Conservation (phyloP, 2,888 invertebrate genomes). For the Trilocha varians region DNA sequence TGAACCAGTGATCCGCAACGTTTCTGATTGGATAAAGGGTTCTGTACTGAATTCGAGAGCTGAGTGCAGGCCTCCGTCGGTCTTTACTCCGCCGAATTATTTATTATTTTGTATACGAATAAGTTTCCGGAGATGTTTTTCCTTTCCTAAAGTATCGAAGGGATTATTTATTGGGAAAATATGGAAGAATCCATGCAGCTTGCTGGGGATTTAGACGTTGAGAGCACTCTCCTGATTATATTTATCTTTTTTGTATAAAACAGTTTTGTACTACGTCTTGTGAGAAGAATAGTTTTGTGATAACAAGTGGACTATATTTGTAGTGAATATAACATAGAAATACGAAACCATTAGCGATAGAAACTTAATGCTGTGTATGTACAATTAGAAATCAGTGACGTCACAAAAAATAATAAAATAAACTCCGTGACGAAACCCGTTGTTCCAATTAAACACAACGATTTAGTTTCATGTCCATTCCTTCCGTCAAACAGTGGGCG, state of each 20-base stretch:
- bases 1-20: slow-evolving; percentile 43
- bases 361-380: too few species aligned
- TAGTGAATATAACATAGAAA: too few species aligned
- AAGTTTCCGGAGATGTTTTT: slow-evolving; percentile 16
- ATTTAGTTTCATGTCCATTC: slow-evolving; percentile 30
- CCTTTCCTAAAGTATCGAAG: slow-evolving; percentile 2
- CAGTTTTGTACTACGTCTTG: too few species aligned
- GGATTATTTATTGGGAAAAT: slow-evolving; percentile 10
- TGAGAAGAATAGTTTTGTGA: too few species aligned
- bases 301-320: too few species aligned
- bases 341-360: too few species aligned
- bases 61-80: slow-evolving; percentile 25
- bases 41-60: slow-evolving; percentile 24
- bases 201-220: neutral
- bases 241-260: neutral
- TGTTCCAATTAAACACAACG: slow-evolving; percentile 32
- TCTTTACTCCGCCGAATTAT: slow-evolving; percentile 32
- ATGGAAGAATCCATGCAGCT: neutral
- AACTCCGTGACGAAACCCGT: slow-evolving; percentile 22
- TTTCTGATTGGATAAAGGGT: slow-evolving; percentile 58
- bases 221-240: neutral
- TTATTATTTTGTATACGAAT: slow-evolving; percentile 22
- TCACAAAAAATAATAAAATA: slow-evolving; percentile 11
- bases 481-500: slow-evolving; percentile 48
- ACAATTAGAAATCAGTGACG: neutral